Percentiles rank a stretch among this genome's conserved stretches.
Evolutionary conservation across 2,888 invertebrate species (phyloP).

Genomic region (Latrodectus elegans): DNA sequence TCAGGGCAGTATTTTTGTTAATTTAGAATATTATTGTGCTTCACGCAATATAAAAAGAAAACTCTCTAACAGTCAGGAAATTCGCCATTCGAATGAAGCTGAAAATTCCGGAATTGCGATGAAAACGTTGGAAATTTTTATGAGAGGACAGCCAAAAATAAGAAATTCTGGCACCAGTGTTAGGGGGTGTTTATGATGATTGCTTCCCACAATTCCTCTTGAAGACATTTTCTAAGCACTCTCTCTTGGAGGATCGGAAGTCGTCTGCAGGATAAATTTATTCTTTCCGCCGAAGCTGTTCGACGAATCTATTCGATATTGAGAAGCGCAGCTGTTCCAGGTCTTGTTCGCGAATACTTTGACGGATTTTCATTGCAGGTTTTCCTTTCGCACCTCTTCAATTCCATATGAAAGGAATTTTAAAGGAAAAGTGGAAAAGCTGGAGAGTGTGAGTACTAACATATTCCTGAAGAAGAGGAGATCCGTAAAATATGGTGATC

Average conservation of each 20-base stretch:
- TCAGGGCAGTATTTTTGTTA: too few species aligned
- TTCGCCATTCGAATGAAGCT: too few species aligned
- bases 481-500: too few species aligned
- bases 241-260: constrained; percentile 25
- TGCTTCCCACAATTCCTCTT: constrained; percentile 60
- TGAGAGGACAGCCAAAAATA: constrained; percentile 20
- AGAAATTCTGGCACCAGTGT: constrained; percentile 38
- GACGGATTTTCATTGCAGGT: not conserved
- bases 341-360: not conserved
- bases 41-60: too few species aligned
- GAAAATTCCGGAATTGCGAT: too few species aligned
- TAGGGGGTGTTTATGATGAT: constrained; percentile 65
- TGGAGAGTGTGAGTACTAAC: not conserved
- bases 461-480: too few species aligned
- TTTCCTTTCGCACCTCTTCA: not conserved
- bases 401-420: constrained; percentile 3
- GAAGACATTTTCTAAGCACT: constrained; percentile 17
- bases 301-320: not conserved
- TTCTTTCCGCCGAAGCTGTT: not conserved
- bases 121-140: constrained; percentile 25
- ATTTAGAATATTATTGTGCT: too few species aligned
- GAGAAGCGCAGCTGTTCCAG: not conserved
- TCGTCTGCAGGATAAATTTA: constrained; percentile 19
- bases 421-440: not conserved
- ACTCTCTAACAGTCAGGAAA: too few species aligned